Base-by-base conservation (phyloP, 2,797 vertebrate genomes). In the Cirrhinus molitorella region DNA sequence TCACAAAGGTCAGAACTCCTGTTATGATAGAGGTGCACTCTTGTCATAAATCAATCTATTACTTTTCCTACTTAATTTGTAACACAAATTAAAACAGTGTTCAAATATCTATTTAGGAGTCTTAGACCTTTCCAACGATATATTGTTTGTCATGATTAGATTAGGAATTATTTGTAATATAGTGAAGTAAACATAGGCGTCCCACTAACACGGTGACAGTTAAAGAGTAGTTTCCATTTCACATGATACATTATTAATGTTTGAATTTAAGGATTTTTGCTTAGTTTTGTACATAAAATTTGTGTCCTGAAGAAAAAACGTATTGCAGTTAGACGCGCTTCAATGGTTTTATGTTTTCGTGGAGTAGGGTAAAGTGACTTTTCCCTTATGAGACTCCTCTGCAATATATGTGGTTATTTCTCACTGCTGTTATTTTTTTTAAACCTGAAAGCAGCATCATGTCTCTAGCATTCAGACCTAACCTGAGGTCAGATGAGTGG, bases 401-500 rank as follows among this genome's bases (percentile, higher is more conserved):
- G 23, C 25, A 79, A 79, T 77, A 81, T 76, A 67, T 72, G 53
- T 78, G 37, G 77, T 66, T 72, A 72, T 45, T 21, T 71, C 37
- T 55, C 37, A 49, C 68, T 79, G 25, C 25, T 45, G 63, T 83
- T 77, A 51, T 80, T 84, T 85, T 86, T n/a, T 73, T 9, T 5
- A 49, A 73, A 81, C 61, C 63, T 71, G 68, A 86, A 63, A 82
- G 80, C 31, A 73, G 55, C 31, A 51, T 55, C 9, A 59, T 75
- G 57, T 87, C 80, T 53, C 66, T 76, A 66, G 67, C 81, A 81
- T 85, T 72, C 68, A 79, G 80, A 84, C 81, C 63, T 77, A 80
- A 61, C 70, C 74, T 67, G 81, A 84, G 78, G 74, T 82, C 72
- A 84, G 83, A 87, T 81, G 79, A 82, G 81, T 80, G 84, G n/a